phyloP scores from a whole-genome alignment of 30 jellyfish, hydroid and myxozoan genomes.

The Aurelia sp. region DNA sequence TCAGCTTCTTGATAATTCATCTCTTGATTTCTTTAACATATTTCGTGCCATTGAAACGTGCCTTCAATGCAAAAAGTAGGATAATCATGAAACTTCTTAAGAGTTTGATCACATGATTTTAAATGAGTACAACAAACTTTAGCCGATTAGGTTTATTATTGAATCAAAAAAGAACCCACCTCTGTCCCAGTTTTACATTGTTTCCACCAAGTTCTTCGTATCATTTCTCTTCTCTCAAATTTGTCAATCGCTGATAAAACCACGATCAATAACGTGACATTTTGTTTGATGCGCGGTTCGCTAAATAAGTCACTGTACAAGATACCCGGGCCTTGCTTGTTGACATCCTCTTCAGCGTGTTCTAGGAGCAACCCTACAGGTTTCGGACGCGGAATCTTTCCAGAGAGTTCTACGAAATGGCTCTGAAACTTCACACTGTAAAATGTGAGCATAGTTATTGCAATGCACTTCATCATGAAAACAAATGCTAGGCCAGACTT shows the following conservation, averaged over 20 bases:
- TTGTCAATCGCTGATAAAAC: constrained; percentile 36
- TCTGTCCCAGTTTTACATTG: constrained; percentile 5
- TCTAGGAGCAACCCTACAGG: not conserved
- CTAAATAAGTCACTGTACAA: constrained; percentile 11
- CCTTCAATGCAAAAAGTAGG: not conserved
- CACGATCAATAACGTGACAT: not conserved
- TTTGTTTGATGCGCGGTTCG: not conserved
- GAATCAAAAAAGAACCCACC: not conserved
- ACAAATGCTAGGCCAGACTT: not conserved
- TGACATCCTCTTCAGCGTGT: no score
- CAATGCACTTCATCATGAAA: not conserved
- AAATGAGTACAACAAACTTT: not conserved
- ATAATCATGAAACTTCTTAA: not conserved
- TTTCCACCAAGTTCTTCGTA: constrained; percentile 45
- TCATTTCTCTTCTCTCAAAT: constrained; percentile 11
- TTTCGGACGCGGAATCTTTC: not conserved
- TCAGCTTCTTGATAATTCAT: no score
- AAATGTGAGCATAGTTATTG: not conserved
- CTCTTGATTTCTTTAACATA: no score
- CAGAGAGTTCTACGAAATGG: not conserved
- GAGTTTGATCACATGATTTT: not conserved
- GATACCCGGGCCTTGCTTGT: not conserved
- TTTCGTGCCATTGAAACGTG: not conserved
- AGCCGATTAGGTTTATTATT: not conserved
- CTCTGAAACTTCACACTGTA: not conserved